Base-by-base conservation (phyloP, 1,140 invertebrate genomes). In the Drosophila nigromelanica region DNA sequence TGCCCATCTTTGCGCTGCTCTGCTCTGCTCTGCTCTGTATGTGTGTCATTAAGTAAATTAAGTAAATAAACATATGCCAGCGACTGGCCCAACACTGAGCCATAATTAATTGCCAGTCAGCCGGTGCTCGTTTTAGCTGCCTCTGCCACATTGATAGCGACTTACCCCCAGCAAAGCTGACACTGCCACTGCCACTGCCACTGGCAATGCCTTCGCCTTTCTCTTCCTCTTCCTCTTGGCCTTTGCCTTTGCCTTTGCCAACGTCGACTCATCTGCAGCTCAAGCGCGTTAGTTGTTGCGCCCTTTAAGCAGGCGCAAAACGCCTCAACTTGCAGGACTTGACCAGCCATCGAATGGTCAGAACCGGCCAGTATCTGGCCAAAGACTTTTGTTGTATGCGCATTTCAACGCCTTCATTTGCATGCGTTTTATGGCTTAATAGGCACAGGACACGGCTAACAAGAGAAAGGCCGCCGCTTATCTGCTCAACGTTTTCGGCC, bases 391-490 rank as follows among this genome's bases (percentile, higher is more conserved):
- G 73, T 63, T 75, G 67, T 73, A 73, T 78, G 76, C 63, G 83
- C 87, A 86, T 90, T 90, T 90, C 87, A 90, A 90, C 87, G 87
- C 87, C 87, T 90, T 90, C 87, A 90, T 90, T 90, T 90, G 87
- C 87, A 90, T 90, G 81, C 87, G 81, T 87, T 90, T 90, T 90
- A 90, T 90, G 89, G 89, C 87, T 90, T 90, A 90, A 90, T 90
- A 82, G 51, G 33, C 40, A 33, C 37, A 50, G 42, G 54, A 42
- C 43, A 18, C 12, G 15, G 40, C 61, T 6, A 37, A 48, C 48
- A 59, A 59, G 56, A 51, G 61, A 58, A 27, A 62, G 62, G 56
- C 47, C 30, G 52, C 76, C 30, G 56, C 80, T 85, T 85, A 83
- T 77, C 80, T 68, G 68, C 66, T 58, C 76, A 82, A 73, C 80